These are phyloP conservation scores for Brachionus manjavacas DNA, from an alignment of 1,140 invertebrate genomes.

Conservation along the genomic window DNA sequence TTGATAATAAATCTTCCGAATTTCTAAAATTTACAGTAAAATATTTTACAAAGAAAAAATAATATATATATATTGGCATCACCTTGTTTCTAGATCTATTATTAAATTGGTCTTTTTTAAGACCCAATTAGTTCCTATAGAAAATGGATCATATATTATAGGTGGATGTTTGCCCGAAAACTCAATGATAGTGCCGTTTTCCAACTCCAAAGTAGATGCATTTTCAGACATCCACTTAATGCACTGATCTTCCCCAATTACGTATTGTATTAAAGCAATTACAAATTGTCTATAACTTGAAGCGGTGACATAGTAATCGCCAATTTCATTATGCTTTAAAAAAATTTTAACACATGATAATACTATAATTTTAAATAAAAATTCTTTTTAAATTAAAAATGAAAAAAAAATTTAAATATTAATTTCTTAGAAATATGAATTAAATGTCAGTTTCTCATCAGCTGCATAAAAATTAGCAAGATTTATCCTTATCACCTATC, in stretches of 20 bases:
- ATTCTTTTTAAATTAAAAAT: no score
- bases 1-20: not conserved
- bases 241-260: not conserved
- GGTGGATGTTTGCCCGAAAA: not conserved
- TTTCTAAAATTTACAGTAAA: not conserved
- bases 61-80: not conserved
- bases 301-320: not conserved
- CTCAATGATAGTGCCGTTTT: slow-evolving; percentile 23
- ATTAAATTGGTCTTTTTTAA: not conserved
- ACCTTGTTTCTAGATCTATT: slow-evolving; percentile 17
- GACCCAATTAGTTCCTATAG: slow-evolving; percentile 2
- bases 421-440: no score
- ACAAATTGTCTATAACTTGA: slow-evolving; percentile 40
- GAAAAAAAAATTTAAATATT: no score
- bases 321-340: not conserved
- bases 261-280: slow-evolving; percentile 16
- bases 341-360: not conserved
- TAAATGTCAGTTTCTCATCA: no score
- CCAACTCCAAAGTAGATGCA: slow-evolving; percentile 6
- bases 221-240: slow-evolving; percentile 21
- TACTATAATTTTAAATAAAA: no score
- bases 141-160: slow-evolving; percentile 35
- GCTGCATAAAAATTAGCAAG: no score
- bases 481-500: no score
- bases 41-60: not conserved